Percentiles rank a stretch among this genome's conserved stretches.
phyloP scores from a whole-genome alignment of 2,888 invertebrate genomes.

The Phrixothrix hirtus region DNA sequence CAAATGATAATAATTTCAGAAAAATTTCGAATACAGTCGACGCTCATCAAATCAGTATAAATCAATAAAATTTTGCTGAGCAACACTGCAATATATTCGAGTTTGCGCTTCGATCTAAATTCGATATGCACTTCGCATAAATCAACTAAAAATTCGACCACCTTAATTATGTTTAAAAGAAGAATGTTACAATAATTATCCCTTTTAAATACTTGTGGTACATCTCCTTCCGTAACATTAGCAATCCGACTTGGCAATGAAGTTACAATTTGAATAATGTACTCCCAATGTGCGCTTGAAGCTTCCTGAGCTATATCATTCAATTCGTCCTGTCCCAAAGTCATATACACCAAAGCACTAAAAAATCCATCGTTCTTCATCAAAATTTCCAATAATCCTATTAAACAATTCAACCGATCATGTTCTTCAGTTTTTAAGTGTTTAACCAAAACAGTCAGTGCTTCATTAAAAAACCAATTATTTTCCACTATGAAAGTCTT shows the following conservation, averaged over 20 bases:
- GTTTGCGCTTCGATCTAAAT: slow-evolving; percentile 42
- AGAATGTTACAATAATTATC: slow-evolving; percentile 64
- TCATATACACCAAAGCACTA: slow-evolving; percentile 51
- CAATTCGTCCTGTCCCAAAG: slow-evolving; percentile 16
- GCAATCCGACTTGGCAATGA: slow-evolving; percentile 73
- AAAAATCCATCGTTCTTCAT: slow-evolving; percentile 64
- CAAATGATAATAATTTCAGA: slow-evolving; percentile 59
- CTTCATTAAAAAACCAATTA: slow-evolving; percentile 56
- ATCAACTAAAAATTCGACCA: slow-evolving; percentile 64
- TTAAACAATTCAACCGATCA: slow-evolving; percentile 51
- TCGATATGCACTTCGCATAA: slow-evolving; percentile 44
- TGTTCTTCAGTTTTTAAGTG: slow-evolving; percentile 56
- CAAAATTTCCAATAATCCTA: slow-evolving; percentile 57
- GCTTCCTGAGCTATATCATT: slow-evolving; percentile 29
- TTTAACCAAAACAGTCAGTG: slow-evolving; percentile 57
- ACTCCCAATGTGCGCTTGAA: slow-evolving; percentile 55
- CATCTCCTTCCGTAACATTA: slow-evolving; percentile 64
- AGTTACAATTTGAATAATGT: slow-evolving; percentile 64
- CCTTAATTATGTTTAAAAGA: slow-evolving; percentile 63
- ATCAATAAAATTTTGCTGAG: slow-evolving; percentile 66
- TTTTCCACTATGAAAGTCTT: slow-evolving; percentile 63
- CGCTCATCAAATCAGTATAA: slow-evolving; percentile 58
- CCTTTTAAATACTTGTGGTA: slow-evolving; percentile 63
- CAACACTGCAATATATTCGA: slow-evolving; percentile 47
- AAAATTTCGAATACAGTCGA: slow-evolving; percentile 58